Evolutionary conservation across 2,113 vertebrate genomes (phyloP), one percentile per base, ranked within the genome.

Genomic region (Acinonyx jubatus): DNA sequence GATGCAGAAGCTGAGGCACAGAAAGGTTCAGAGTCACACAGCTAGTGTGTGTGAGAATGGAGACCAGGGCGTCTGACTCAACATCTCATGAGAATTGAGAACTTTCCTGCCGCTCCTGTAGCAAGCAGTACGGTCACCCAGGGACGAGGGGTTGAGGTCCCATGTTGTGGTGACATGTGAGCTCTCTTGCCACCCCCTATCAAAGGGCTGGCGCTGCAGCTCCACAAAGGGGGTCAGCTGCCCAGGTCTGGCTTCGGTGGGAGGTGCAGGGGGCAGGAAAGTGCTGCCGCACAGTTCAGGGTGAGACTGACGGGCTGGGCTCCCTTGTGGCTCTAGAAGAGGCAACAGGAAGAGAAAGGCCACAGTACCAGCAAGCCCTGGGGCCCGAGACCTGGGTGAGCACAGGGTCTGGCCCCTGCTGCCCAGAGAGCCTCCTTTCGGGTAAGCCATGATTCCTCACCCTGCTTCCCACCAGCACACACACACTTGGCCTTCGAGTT

Each of bases 1-100:
- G 57, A n/a, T 69, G 52, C 1, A 57, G 71, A 84, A 83, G 65
- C 57, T 11, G 33, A 96, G 41, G 41, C 12, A 11, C 69, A 55
- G 36, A 95, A 52, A 89, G 65, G 36, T 14, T 91, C 29, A 25
- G 76, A 68, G 18, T 82, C 96, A 85, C 82, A 80, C 31, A 90
- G 66, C 50, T 66, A 76, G 23, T 6, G 5, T 9, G 10, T 50
- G 23, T 45, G 79, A 18, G 16, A 18, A 19, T 13, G 66, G 61
- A 82, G 41, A 73, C 57, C 3, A 2, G 25, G 23, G 57, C 0
- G 5, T 73, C 74, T 79, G 61, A 50, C 9, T 52, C n/a, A n/a
- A 41, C 73, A 23, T 73, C 45, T 91, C n/a, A 2, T 5, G 38
- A 21, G 83, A 11, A 45, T 12, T 6, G 1, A 66, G 66, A 45